Evolutionary conservation across 2,888 invertebrate genomes (phyloP), one percentile per base, ranked within the genome.

Genomic region (Pristionchus exspectatus): DNA sequence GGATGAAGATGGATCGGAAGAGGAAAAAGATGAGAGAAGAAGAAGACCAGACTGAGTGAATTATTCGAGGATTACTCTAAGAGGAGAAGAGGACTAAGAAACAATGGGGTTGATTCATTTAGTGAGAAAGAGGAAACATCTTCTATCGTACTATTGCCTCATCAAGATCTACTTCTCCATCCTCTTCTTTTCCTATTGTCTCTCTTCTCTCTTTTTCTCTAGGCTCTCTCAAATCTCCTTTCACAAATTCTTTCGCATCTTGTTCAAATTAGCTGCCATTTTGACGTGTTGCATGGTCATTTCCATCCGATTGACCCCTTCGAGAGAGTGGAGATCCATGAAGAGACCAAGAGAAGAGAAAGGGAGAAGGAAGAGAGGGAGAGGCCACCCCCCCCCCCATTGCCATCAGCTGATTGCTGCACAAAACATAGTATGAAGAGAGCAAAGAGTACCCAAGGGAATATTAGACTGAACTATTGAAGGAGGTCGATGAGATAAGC

Each of bases 231-330:
- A 38, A 69, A 77, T 44, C 77, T 77, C 9, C 44, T 44, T 33
- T 44, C 77, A 14, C 44, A 38, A 77, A 77, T 18, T 44, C 44
- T 30, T 77, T 77, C 44, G 21, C 77, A 77, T 77, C 38, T 77
- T 77, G 83, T 56, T 54, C 83, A 83, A 83, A 83, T 83, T 83
- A 83, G 83, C 83, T 56, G 56, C 83, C 83, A 83, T 83, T 83
- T 56, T 83, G 83, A 83, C 83, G 56, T 54, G 83, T 30, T 56
- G 83, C 56, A 56, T 56, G 83, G 83, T 83, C 83, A 83, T 83
- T 77, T 77, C 77, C 77, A 38, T 77, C 77, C 77, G 83, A 83
- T 21, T 56, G 83, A 54, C 83, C 54, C 44, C 83, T n/a, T n/a
- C 56, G 56, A 83, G 83, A 56, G 54, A 83, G 83, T 14, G 14